Conservation (phyloP, 2,113 vertebrate species). For the Riparia riparia region DNA sequence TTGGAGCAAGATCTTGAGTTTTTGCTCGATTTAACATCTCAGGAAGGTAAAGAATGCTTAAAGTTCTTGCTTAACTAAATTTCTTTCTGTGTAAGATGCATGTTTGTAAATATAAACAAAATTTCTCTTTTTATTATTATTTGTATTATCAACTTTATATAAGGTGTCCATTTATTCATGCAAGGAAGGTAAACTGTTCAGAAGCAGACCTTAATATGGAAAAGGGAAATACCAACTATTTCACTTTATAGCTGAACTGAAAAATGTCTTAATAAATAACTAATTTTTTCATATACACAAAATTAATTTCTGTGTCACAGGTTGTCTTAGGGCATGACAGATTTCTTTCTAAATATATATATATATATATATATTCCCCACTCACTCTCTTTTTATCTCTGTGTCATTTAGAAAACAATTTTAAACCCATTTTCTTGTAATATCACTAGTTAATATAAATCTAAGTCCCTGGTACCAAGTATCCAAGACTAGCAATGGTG, state of each 20-base stretch:
- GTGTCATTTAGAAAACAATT: background rate
- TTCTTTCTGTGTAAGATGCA: background rate
- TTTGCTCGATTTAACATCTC: background rate
- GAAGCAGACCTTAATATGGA: background rate
- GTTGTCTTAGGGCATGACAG: background rate
- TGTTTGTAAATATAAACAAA: background rate
- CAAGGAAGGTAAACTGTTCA: background rate
- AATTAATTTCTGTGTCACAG: background rate
- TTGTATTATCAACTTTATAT: background rate
- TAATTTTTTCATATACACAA: background rate
- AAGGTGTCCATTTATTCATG: background rate
- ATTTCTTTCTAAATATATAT: background rate
- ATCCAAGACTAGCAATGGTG: background rate
- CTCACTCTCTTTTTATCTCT: background rate
- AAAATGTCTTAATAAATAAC: background rate
- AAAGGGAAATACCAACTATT: background rate
- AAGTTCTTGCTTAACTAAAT: background rate
- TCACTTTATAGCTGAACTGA: background rate
- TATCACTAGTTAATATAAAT: background rate
- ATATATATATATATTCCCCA: background rate
- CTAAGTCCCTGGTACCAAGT: background rate
- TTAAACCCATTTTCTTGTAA: background rate
- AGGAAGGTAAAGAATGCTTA: background rate
- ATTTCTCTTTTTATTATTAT: background rate
- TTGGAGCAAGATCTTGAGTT: background rate